A percentile compares a stretch with the other conserved stretches of the same genome.
Conservation (phyloP, 2,797 vertebrate genomes). For the Coreius guichenoti region DNA sequence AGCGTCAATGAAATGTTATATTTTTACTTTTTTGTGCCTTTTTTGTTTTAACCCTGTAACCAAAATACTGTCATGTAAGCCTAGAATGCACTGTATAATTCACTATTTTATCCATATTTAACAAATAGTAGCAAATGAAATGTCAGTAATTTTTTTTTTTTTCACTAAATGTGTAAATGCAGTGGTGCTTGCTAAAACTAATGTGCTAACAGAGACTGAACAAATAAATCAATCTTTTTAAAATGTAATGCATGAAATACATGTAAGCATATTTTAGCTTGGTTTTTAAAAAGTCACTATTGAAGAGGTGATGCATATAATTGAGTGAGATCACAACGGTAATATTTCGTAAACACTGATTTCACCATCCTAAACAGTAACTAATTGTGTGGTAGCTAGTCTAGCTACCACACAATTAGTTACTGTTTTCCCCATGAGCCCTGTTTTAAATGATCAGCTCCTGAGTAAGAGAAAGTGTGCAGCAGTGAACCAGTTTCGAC, state of each 20-base stretch:
- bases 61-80: slow-evolving; percentile 24
- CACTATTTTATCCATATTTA: slow-evolving; percentile 23
- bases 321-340: slow-evolving; percentile 71
- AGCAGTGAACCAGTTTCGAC: too few relatives aligned
- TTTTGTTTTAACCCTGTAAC: slow-evolving; percentile 41
- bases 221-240: background rate
- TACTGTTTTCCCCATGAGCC: background rate
- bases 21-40: background rate
- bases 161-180: background rate
- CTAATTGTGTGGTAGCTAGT: too few relatives aligned
- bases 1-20: background rate
- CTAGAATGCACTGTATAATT: slow-evolving; percentile 39
- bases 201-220: background rate
- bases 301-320: slow-evolving; percentile 76
- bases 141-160: background rate
- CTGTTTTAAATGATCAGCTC: background rate
- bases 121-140: slow-evolving; percentile 29
- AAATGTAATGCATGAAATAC: background rate
- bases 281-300: slow-evolving; percentile 54
- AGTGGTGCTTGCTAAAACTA: background rate
- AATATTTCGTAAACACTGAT: slow-evolving; percentile 70
- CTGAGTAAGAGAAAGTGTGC: background rate
- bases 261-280: background rate
- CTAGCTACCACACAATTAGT: slow-evolving; percentile 54
- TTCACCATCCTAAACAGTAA: slow-evolving; percentile 65